phyloP scores from a whole-genome alignment of 2,888 invertebrate species.

The Diaphora mendica region DNA sequence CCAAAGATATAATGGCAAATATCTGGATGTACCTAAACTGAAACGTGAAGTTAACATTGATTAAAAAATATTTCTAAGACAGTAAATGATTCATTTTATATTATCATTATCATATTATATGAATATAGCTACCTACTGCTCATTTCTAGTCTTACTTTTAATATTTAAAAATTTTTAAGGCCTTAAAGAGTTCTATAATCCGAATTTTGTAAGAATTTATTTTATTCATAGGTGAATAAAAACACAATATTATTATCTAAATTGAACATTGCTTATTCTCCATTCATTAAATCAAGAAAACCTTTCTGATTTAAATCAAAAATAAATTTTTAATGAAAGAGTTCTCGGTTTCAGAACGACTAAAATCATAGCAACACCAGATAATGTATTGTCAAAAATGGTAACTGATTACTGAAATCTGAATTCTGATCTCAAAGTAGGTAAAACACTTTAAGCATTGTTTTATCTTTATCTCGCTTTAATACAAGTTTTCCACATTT shows the following conservation, averaged over 20 bases:
- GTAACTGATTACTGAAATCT: too few relatives aligned
- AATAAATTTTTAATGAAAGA: neutral
- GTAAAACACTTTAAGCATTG: neutral
- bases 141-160: too few relatives aligned
- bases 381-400: neutral
- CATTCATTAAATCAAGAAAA: neutral
- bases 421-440: too few relatives aligned
- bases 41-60: neutral
- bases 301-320: neutral
- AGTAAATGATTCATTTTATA: neutral
- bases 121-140: too few relatives aligned
- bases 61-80: neutral
- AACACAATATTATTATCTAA: neutral
- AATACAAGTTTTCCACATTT: neutral
- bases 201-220: neutral
- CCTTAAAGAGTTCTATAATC: neutral
- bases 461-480: conserved; percentile 6
- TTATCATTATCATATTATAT: too few relatives aligned
- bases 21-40: conserved; percentile 59
- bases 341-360: conserved; percentile 17
- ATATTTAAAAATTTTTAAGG: too few relatives aligned
- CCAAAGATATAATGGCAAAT: conserved; percentile 69
- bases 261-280: neutral
- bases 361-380: neutral
- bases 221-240: neutral